Conservation (phyloP, 2,888 invertebrate genomes). For the Cerceris ruficornis region DNA sequence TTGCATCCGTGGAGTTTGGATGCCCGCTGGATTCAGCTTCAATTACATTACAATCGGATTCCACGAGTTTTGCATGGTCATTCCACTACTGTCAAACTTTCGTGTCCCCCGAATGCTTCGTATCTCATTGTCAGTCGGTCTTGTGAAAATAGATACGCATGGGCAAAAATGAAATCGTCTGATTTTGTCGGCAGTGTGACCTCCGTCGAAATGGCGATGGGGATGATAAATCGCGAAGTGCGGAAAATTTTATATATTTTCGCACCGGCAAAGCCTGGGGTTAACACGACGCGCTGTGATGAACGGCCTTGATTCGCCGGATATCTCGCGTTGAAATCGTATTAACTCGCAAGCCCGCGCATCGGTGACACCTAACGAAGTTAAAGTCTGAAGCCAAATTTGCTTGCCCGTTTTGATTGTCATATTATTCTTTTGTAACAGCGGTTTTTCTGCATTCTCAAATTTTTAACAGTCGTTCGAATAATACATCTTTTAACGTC, state of each 20-base stretch:
- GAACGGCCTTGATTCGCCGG: constrained; percentile 48
- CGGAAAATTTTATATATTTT: constrained; percentile 59
- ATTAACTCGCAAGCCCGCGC: constrained; percentile 42
- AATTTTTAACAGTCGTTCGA: too few relatives aligned
- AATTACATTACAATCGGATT: constrained; percentile 33
- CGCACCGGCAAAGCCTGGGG: constrained; percentile 36
- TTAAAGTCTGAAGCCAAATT: constrained; percentile 30
- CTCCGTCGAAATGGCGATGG: constrained; percentile 35
- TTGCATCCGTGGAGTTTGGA: constrained; percentile 2
- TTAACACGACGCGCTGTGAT: constrained; percentile 56
- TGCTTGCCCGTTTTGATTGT: constrained; percentile 17
- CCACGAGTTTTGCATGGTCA: constrained; percentile 13
- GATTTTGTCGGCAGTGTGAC: constrained; percentile 10
- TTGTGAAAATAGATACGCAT: constrained; percentile 4
- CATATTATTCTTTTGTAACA: not conserved
- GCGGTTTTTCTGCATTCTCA: too few relatives aligned
- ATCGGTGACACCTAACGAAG: constrained; percentile 34
- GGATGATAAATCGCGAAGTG: constrained; percentile 57
- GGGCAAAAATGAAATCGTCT: not conserved
- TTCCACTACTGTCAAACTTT: constrained; percentile 17
- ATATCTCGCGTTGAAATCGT: constrained; percentile 53
- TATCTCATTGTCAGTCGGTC: not conserved
- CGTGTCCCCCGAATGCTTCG: constrained; percentile 5
- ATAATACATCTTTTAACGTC: too few relatives aligned
- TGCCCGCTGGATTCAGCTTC: constrained; percentile 18